A percentile compares a stretch with the other conserved stretches of the same genome.
Conservation (phyloP, 2,113 vertebrate species). For the Astur gentilis region DNA sequence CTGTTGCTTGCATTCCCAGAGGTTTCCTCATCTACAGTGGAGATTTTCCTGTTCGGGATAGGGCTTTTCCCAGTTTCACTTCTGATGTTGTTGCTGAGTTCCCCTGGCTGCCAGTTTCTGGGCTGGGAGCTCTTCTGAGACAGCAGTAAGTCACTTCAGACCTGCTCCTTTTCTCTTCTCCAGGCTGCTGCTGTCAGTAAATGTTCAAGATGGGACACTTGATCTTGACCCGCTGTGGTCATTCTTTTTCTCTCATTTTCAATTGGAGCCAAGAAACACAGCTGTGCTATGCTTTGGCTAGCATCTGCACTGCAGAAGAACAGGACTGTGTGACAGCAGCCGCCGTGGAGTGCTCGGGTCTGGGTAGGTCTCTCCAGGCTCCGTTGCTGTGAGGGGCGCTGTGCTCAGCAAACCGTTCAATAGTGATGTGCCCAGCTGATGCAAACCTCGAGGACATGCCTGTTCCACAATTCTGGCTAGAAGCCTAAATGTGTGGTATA, state of each 20-base stretch:
- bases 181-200: not conserved
- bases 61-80: not conserved
- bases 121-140: not conserved
- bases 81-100: not conserved
- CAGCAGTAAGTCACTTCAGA: not conserved
- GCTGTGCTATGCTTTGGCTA: not conserved
- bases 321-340: not conserved
- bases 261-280: not conserved
- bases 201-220: fast-evolving
- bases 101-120: not conserved
- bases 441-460: fast-evolving
- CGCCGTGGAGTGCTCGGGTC: not conserved
- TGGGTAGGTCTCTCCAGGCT: not conserved
- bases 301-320: not conserved
- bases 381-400: fast-evolving
- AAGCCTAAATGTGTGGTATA: not conserved
- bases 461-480: not conserved
- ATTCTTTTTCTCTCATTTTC: not conserved
- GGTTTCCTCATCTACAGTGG: not conserved
- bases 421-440: not conserved
- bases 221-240: not conserved
- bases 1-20: not conserved
- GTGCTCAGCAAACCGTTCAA: fast-evolving
- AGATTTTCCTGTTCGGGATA: not conserved
- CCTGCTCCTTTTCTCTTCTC: not conserved